Conservation (phyloP, 2,888 invertebrate species). For the Phania funesta region DNA sequence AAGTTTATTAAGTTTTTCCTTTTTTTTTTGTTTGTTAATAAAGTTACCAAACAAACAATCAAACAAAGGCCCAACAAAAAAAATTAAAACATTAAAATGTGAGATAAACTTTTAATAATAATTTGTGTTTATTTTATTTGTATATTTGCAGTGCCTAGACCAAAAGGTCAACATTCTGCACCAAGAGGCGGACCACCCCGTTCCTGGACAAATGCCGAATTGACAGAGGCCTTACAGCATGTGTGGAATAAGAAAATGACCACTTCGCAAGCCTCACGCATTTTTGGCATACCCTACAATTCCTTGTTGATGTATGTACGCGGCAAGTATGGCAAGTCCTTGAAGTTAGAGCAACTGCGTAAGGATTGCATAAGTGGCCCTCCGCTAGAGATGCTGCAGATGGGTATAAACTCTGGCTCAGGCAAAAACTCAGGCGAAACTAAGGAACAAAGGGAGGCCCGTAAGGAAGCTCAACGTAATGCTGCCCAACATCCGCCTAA, state of each 20-base stretch:
- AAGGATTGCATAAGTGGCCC: constrained; percentile 93
- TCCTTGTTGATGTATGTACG: constrained; percentile 94
- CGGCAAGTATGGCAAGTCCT: constrained; percentile 95
- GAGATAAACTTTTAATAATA: constrained; percentile 53
- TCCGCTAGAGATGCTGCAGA: constrained; percentile 85
- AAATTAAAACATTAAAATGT: constrained; percentile 50
- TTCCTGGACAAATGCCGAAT: constrained; percentile 95
- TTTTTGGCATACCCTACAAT: constrained; percentile 96
- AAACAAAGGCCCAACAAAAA: constrained; percentile 22
- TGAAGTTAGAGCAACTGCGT: constrained; percentile 92
- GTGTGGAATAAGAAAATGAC: constrained; percentile 98
- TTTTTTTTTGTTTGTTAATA: constrained; percentile 29
- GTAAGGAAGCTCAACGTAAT: constrained; percentile 76
- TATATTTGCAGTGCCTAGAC: constrained; percentile 85
- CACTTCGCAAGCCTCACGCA: constrained; percentile 93
- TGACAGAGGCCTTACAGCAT: constrained; percentile 93
- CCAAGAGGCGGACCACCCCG: constrained; percentile 94
- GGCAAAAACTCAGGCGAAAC: constrained; percentile 77
- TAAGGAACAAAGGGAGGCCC: constrained; percentile 55
- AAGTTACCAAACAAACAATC: constrained; percentile 19
- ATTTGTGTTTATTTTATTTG: constrained; percentile 12
- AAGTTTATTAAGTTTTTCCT: constrained; percentile 58
- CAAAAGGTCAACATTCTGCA: constrained; percentile 95
- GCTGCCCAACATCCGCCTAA: constrained; percentile 52
- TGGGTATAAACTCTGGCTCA: constrained; percentile 81